Evolutionary conservation across 2,797 vertebrate species (phyloP).

Genomic region (Sebastes ruberrimus): DNA sequence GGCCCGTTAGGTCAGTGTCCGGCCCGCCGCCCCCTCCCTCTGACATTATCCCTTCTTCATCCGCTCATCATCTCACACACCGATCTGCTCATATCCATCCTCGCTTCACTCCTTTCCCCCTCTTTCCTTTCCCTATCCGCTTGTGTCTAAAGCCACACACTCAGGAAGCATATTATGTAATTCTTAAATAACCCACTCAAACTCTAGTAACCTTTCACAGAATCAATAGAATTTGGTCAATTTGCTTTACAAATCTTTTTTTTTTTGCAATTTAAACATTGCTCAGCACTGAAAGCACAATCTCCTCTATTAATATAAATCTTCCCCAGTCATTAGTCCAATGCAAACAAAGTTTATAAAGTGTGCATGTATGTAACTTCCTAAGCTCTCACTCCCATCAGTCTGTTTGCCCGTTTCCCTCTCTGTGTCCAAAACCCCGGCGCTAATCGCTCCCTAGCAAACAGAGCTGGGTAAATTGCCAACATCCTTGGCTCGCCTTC

Average conservation of each 20-base stretch:
- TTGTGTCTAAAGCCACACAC: neutral
- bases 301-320: neutral
- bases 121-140: neutral
- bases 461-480: neutral
- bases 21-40: neutral
- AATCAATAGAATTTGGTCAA: neutral
- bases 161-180: neutral
- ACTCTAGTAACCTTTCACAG: neutral
- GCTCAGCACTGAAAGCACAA: neutral
- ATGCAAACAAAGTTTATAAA: neutral
- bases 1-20: constrained; percentile 20
- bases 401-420: neutral
- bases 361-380: neutral
- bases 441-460: neutral
- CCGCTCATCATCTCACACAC: constrained; percentile 5
- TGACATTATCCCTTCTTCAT: constrained; percentile 23
- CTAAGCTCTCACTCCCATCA: neutral
- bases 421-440: neutral
- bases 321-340: neutral
- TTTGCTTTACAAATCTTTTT: neutral
- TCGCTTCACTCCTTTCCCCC: neutral
- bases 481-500: constrained; percentile 20
- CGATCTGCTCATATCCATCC: constrained; percentile 22
- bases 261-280: neutral
- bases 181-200: neutral